phyloP scores from a whole-genome alignment of 2,797 vertebrate species.

The Premnoplex brunnescens region DNA sequence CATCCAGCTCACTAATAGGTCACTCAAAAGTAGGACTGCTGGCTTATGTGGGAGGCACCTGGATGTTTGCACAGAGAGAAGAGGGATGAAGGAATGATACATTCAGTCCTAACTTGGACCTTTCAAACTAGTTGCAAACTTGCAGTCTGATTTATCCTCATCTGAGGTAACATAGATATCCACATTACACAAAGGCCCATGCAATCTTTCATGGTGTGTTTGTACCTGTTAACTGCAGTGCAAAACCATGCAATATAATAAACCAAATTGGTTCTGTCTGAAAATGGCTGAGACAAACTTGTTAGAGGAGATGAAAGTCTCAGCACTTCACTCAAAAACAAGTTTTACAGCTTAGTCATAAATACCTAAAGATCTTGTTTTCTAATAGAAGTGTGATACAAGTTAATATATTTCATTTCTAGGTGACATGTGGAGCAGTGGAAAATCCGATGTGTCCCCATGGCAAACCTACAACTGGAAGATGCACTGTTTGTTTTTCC shows the following conservation, averaged over 20 bases:
- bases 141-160: neutral
- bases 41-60: neutral
- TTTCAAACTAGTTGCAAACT: neutral
- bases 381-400: conserved; percentile 51
- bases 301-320: conserved; percentile 25
- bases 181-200: neutral
- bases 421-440: neutral
- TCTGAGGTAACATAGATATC: neutral
- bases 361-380: conserved; percentile 41
- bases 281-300: conserved; percentile 28
- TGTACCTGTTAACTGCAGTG: neutral
- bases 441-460: neutral
- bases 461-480: neutral
- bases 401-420: conserved; percentile 59
- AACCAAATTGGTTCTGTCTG: conserved; percentile 24
- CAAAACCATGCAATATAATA: neutral
- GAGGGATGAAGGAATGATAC: neutral
- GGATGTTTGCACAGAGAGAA: neutral
- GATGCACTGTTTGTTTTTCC: neutral
- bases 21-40: neutral
- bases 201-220: neutral
- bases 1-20: neutral
- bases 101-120: neutral
- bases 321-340: conserved; percentile 21
- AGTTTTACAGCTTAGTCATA: conserved; percentile 50